Conservation (phyloP, 2,888 invertebrate genomes). For the Sphecodes monilicornis region DNA sequence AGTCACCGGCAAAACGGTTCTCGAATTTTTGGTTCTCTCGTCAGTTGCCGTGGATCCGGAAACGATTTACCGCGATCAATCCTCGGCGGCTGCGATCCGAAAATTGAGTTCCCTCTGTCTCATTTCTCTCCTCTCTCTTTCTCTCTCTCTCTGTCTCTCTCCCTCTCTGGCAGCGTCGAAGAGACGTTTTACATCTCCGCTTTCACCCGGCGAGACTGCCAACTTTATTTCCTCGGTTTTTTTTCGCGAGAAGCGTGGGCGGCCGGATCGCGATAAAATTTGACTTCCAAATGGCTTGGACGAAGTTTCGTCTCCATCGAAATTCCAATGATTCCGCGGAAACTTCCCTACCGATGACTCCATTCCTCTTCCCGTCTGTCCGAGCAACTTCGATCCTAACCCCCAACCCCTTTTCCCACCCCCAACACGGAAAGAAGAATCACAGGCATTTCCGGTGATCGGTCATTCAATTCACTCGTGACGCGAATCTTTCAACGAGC, state of each 20-base stretch:
- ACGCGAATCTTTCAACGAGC: constrained; percentile 7
- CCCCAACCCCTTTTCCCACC: not conserved
- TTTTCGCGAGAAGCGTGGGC: constrained; percentile 13
- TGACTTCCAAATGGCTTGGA: constrained; percentile 47
- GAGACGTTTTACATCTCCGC: constrained; percentile 31
- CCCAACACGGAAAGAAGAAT: not conserved
- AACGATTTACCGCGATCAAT: constrained; percentile 33
- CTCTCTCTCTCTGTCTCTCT: not conserved
- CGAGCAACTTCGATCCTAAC: constrained; percentile 2
- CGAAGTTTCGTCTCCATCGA: constrained; percentile 48
- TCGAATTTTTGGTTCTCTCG: constrained; percentile 1
- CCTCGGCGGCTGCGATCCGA: constrained; percentile 11
- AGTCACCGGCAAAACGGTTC: constrained; percentile 7
- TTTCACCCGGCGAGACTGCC: constrained; percentile 24
- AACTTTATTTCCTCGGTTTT: constrained; percentile 47
- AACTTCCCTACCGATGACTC: constrained; percentile 44
- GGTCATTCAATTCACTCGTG: not conserved
- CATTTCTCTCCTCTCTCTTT: not conserved
- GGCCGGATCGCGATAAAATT: constrained; percentile 52
- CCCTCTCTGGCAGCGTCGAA: constrained; percentile 14
- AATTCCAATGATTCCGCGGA: constrained; percentile 54
- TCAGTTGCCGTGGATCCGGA: constrained; percentile 1
- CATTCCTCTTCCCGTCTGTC: constrained; percentile 30
- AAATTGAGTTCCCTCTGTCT: constrained; percentile 36
- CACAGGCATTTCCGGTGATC: constrained; percentile 13